phyloP scores from a whole-genome alignment of 2,888 invertebrate species.

The Polydrusus cervinus region DNA sequence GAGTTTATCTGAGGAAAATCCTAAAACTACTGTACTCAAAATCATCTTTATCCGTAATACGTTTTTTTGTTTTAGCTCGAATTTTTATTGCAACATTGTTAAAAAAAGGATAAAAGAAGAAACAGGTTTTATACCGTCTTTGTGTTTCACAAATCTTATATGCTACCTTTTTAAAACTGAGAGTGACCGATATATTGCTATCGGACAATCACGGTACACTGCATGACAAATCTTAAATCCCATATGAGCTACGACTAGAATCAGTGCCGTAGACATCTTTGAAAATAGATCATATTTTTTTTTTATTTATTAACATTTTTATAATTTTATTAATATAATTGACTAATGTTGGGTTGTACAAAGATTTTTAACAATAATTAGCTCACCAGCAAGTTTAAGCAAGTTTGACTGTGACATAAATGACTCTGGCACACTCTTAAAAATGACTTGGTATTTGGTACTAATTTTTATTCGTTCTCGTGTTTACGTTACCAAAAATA shows the following conservation, averaged over 20 bases:
- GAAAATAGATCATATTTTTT: background rate
- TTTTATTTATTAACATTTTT: background rate
- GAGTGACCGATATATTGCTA: slow-evolving; percentile 20
- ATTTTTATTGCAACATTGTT: slow-evolving; percentile 31
- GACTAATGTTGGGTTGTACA: too few species aligned
- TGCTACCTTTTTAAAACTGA: slow-evolving; percentile 14
- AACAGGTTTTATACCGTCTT: slow-evolving; percentile 38
- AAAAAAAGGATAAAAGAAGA: slow-evolving; percentile 23
- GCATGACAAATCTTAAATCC: slow-evolving; percentile 11
- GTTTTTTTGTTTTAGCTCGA: slow-evolving; percentile 46
- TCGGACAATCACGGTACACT: slow-evolving; percentile 13
- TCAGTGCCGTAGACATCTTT: background rate
- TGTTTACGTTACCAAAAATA: too few species aligned
- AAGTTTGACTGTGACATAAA: too few species aligned
- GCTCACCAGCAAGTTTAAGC: too few species aligned
- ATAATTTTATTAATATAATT: background rate
- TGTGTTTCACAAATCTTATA: slow-evolving; percentile 56
- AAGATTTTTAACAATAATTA: too few species aligned
- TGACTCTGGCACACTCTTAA: too few species aligned
- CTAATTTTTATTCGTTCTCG: too few species aligned
- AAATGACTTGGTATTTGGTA: too few species aligned
- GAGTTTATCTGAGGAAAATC: background rate
- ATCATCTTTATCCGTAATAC: background rate
- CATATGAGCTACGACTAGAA: slow-evolving; percentile 4
- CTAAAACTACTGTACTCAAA: background rate